phyloP scores from a whole-genome alignment of 2,113 vertebrate species.

The Lanius ludovicianus region DNA sequence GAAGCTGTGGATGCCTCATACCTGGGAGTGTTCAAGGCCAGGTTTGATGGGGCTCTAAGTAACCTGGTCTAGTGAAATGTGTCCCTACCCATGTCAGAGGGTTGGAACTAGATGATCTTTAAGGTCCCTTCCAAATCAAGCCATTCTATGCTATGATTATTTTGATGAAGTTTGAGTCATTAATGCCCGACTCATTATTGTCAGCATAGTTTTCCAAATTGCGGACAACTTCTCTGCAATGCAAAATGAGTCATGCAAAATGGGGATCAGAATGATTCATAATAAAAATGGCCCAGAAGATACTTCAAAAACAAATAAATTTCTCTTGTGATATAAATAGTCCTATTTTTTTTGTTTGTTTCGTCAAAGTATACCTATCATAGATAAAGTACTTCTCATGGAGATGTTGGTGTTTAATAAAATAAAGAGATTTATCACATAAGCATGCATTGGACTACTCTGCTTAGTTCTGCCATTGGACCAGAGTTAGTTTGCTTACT shows the following conservation, averaged over 20 bases:
- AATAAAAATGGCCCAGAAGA: background rate
- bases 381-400: background rate
- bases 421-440: background rate
- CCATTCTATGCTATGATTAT: background rate
- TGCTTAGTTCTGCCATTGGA: background rate
- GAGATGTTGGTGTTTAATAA: background rate
- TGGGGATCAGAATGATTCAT: background rate
- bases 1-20: background rate
- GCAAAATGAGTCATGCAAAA: slow-evolving; percentile 17
- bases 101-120: background rate
- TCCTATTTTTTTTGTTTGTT: background rate
- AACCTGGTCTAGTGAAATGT: background rate
- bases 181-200: background rate
- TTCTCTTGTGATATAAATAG: background rate
- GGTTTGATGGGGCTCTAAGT: background rate
- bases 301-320: slow-evolving; percentile 30
- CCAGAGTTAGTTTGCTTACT: background rate
- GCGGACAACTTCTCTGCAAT: slow-evolving; percentile 9
- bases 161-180: slow-evolving; percentile 30
- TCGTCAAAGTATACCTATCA: background rate
- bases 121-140: background rate
- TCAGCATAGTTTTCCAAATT: background rate
- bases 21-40: background rate
- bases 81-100: background rate
- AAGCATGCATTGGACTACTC: background rate